Evolutionary conservation across 2,797 vertebrate genomes (phyloP).

Genomic region (Hozukius guyotensis): DNA sequence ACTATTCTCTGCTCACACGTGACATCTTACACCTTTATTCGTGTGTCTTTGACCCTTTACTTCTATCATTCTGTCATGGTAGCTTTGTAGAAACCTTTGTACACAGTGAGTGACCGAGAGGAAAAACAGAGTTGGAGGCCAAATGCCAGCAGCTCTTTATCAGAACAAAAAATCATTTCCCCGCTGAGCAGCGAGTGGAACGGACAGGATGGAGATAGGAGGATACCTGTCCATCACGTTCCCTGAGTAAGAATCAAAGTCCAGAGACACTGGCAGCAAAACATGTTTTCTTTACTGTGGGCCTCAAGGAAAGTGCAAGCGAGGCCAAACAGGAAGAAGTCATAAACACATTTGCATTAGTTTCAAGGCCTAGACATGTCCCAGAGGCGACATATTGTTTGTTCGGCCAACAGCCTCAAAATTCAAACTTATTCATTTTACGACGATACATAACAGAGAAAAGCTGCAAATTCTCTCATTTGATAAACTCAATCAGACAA

Average conservation of each 20-base stretch:
- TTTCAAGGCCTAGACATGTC: background rate
- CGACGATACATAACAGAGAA: background rate
- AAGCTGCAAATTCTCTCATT: background rate
- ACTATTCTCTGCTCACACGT: background rate
- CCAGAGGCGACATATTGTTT: too few relatives aligned
- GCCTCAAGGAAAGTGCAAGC: constrained; percentile 9
- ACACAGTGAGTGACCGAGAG: background rate
- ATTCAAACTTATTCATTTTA: too few relatives aligned
- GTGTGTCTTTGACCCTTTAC: background rate
- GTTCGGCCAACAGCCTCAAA: too few relatives aligned
- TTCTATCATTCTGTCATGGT: background rate
- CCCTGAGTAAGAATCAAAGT: constrained; percentile 52
- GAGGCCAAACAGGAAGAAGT: constrained; percentile 34
- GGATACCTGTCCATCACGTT: constrained; percentile 34
- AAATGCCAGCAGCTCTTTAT: constrained; percentile 39
- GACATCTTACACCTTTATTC: background rate
- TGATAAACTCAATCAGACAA: too few relatives aligned
- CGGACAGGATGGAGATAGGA: constrained; percentile 56
- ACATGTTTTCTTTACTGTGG: constrained; percentile 61
- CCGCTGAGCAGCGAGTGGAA: background rate
- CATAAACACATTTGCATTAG: constrained; percentile 27
- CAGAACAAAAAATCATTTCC: constrained; percentile 63
- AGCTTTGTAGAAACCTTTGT: constrained; percentile 27
- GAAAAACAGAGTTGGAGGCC: constrained; percentile 37
- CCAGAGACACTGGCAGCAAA: constrained; percentile 54